Conservation (phyloP, 2,113 vertebrate species). For the Prietella phreatophila region DNA sequence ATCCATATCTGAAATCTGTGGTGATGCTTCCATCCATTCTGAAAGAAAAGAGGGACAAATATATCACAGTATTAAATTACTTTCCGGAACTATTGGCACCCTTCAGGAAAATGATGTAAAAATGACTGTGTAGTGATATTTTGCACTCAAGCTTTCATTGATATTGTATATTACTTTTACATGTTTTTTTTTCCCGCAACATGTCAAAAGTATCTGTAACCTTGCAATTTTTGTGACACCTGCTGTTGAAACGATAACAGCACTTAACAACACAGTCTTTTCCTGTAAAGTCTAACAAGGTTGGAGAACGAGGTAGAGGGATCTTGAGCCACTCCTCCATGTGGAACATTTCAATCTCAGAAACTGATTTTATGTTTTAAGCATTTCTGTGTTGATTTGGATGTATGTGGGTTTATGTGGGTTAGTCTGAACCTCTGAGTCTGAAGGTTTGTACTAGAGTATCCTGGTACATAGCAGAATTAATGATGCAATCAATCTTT, state of each 20-base stretch:
- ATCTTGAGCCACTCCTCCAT: background rate
- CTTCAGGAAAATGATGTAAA: background rate
- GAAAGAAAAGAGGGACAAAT: background rate
- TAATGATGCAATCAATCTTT: background rate
- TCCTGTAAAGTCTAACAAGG: background rate
- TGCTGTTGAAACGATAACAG: background rate
- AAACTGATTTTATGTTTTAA: background rate
- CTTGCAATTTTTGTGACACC: background rate
- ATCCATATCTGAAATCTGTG: background rate
- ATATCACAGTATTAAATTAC: background rate
- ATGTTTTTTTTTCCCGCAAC: background rate
- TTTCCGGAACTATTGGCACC: background rate
- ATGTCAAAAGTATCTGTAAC: background rate
- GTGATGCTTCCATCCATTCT: constrained; percentile 29
- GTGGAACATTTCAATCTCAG: background rate
- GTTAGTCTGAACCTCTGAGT: background rate
- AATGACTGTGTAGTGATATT: background rate
- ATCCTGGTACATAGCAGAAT: background rate
- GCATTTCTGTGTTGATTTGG: background rate
- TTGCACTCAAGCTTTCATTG: background rate
- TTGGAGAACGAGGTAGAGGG: background rate
- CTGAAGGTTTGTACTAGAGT: background rate
- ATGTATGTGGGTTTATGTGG: background rate
- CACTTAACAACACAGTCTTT: background rate
- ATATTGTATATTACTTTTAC: background rate